These are phyloP conservation scores for Romanogobio albipinnatus DNA, from an alignment of 2,113 vertebrate species.

Conservation along the genomic window DNA sequence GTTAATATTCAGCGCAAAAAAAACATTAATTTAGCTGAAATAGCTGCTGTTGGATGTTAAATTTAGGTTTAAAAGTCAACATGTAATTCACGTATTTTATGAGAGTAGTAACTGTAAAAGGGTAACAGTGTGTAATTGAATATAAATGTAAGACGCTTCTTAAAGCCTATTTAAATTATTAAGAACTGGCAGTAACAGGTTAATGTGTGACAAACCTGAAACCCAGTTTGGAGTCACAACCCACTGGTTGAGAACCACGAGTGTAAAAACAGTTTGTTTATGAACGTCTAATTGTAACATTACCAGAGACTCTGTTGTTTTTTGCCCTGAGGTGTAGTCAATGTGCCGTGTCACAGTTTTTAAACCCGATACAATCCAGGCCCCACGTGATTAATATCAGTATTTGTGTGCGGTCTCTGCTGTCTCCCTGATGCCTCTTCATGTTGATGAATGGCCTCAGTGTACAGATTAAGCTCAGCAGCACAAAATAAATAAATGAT, in stretches of 20 bases:
- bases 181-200: too few relatives aligned
- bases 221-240: not conserved
- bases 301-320: not conserved
- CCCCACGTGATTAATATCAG: not conserved
- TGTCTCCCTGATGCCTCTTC: constrained; percentile 16
- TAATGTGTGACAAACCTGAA: not conserved
- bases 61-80: too few relatives aligned
- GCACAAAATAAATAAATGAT: constrained; percentile 53
- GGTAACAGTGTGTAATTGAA: too few relatives aligned
- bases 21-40: too few relatives aligned
- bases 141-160: too few relatives aligned
- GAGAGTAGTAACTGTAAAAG: too few relatives aligned
- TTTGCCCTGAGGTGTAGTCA: not conserved
- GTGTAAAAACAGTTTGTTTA: not conserved
- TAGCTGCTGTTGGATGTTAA: too few relatives aligned
- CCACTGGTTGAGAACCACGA: not conserved
- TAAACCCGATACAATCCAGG: not conserved
- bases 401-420: not conserved
- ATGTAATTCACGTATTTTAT: too few relatives aligned
- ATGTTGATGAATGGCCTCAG: constrained; percentile 38
- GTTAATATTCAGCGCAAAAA: too few relatives aligned
- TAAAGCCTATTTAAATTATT: too few relatives aligned
- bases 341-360: not conserved
- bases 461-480: constrained; percentile 37
- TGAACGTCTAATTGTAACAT: not conserved